Conservation (phyloP, 2,113 vertebrate species). For the Ictalurus furcatus region DNA sequence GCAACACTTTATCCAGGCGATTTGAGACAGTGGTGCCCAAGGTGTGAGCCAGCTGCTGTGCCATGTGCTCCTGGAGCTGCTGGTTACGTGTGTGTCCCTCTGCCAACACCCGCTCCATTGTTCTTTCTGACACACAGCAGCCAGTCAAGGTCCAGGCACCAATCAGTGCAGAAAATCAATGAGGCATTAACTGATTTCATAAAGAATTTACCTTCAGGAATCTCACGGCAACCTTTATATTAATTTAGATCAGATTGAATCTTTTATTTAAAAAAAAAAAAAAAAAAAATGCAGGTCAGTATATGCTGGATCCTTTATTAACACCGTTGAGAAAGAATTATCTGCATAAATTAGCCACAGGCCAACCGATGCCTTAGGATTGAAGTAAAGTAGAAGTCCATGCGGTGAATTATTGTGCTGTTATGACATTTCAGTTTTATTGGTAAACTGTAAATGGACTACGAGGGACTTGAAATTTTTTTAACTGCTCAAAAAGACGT, state of each 20-base stretch:
- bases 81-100: conserved; percentile 85
- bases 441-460: not conserved
- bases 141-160: conserved; percentile 74
- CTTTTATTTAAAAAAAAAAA: not conserved
- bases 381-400: not conserved
- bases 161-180: not conserved
- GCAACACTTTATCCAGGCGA: conserved; percentile 87
- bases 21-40: conserved; percentile 81
- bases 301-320: not conserved
- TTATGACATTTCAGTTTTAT: not conserved
- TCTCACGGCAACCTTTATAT: not conserved
- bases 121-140: conserved; percentile 80
- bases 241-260: not conserved
- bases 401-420: not conserved
- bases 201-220: not conserved
- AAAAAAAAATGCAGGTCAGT: not conserved
- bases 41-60: conserved; percentile 85
- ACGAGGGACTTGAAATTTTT: not conserved
- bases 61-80: conserved; percentile 90
- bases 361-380: not conserved
- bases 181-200: not conserved
- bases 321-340: not conserved
- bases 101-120: conserved; percentile 80
- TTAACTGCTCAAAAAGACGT: not conserved
- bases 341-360: not conserved